These are phyloP conservation scores for Adelges cooleyi DNA, from an alignment of 1,140 invertebrate species.

Conservation along the genomic window DNA sequence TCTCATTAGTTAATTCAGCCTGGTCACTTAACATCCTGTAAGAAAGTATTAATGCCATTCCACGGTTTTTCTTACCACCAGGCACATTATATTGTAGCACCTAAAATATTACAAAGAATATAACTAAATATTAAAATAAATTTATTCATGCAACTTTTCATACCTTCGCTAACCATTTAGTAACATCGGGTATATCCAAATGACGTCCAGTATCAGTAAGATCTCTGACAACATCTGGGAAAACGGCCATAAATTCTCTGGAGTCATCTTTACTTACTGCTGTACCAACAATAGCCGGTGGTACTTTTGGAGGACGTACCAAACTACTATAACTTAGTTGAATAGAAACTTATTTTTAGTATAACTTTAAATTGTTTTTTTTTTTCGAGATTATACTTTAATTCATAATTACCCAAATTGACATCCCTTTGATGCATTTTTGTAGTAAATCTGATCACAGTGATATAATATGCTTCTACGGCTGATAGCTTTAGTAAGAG, in stretches of 20 bases:
- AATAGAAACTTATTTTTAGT: no score
- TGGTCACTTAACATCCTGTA: conserved; percentile 55
- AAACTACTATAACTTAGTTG: no score
- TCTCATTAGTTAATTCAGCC: conserved; percentile 57
- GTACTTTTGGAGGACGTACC: conserved; percentile 30
- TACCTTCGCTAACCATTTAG: conserved; percentile 68
- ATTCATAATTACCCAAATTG: no score
- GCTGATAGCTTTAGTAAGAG: no score
- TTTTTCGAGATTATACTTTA: no score
- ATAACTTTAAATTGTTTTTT: no score
- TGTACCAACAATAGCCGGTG: conserved; percentile 48
- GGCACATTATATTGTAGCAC: conserved; percentile 72
- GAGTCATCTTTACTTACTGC: conserved; percentile 62
- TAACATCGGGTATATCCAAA: conserved; percentile 60
- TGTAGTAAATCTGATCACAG: no score
- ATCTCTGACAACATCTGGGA: conserved; percentile 73
- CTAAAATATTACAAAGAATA: no score
- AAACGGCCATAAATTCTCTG: conserved; percentile 72
- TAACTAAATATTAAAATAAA: no score
- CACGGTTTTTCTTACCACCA: conserved; percentile 65
- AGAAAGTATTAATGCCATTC: conserved; percentile 63
- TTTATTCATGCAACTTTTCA: conserved; percentile 30
- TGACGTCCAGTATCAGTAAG: conserved; percentile 58
- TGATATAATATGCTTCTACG: no score
- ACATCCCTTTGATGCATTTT: no score